Evolutionary conservation across 2,888 invertebrate species (phyloP), one percentile per base, ranked within the genome.

Genomic region (Agriotes lineatus): DNA sequence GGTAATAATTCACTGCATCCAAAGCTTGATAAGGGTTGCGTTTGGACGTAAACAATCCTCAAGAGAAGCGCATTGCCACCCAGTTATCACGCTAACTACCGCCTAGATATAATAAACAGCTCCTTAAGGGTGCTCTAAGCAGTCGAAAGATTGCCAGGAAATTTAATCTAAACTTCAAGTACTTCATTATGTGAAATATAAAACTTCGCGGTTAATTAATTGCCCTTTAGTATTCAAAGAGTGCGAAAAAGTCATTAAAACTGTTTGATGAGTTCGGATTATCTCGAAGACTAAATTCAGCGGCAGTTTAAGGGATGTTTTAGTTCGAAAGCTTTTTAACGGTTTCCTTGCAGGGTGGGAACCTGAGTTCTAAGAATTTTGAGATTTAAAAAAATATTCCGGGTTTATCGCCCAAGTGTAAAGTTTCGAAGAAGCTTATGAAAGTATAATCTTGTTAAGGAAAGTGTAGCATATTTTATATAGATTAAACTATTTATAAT

Each of bases 161-260:
- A 58, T 65, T 58, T 66, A 66, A 66, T 66, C 66, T 60, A 60
- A 59, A 60, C 66, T 60, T 54, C 37, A 45, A 35, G 59, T 42
- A 54, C 42, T 60, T 54, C 25, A 59, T 59, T 59, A 60, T 30
- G 18, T 58, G 22, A 48, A 50, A 58, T 52, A 52, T 35, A 52
- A 30, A 52, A 52, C 33, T 52, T 35, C 16, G 30, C n/a, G 52
- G 52, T 33, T 52, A 52, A 52, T 52, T 52, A 52, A 52, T 52
- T 52, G 52, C 4, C 18, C 18, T 19, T 33, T 52, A 52, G 33
- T 33, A 52, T 52, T 18, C 33, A 18, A 48, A 48, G 52, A 16
- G 52, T 33, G 12, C 25, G 52, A 52, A 52, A 52, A 52, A 33
- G 33, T 35, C 52, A 52, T 52, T 52, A 52, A 52, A 48, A 48